Percentiles rank a stretch among this genome's conserved stretches.
phyloP scores from a whole-genome alignment of 2,113 vertebrate genomes.

The Peromyscus polionotus region DNA sequence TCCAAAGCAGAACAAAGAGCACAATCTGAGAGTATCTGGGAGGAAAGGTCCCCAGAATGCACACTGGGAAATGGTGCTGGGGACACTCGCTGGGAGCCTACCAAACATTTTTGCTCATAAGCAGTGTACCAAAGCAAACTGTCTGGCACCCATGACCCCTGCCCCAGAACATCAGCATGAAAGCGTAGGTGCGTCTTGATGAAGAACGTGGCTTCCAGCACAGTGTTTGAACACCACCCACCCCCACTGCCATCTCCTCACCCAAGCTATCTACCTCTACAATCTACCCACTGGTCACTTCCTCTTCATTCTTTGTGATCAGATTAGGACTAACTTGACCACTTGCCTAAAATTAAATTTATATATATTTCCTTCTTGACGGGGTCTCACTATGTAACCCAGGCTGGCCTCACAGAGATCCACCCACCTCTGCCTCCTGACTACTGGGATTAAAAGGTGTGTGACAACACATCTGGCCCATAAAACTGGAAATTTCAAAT shows the following conservation, averaged over 20 bases:
- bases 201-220: background rate
- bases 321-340: background rate
- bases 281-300: background rate
- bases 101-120: background rate
- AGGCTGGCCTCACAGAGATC: background rate
- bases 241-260: background rate
- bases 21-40: background rate
- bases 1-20: conserved; percentile 22
- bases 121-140: background rate
- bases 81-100: background rate
- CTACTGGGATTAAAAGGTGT: background rate
- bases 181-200: background rate
- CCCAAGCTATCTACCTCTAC: background rate
- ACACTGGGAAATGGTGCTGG: background rate
- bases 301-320: background rate
- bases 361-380: background rate
- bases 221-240: background rate
- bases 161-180: background rate
- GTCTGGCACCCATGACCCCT: background rate
- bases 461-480: background rate
- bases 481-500: background rate
- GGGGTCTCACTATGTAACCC: background rate
- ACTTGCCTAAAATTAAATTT: background rate
- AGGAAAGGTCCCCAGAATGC: background rate
- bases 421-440: background rate